Conservation (phyloP, 2,888 invertebrate genomes). For the Cephus runcator region DNA sequence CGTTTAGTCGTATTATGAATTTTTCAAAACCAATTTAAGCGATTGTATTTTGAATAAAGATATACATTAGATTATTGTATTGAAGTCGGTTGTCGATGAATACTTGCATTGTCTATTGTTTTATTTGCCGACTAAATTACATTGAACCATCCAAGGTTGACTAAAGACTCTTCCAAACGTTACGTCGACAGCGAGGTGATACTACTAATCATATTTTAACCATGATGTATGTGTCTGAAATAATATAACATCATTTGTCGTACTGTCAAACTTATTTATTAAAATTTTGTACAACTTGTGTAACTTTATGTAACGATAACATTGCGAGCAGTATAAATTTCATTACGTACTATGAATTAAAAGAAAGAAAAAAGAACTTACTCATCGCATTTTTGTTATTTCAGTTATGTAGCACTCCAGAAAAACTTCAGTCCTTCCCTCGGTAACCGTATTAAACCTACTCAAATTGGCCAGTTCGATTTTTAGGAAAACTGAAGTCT, state of each 20-base stretch:
- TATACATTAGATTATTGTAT: neutral
- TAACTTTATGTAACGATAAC: constrained; percentile 4
- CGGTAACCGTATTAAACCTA: too few species aligned
- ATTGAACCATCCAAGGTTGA: neutral
- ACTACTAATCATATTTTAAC: constrained; percentile 3
- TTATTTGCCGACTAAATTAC: neutral
- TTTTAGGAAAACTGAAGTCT: too few species aligned
- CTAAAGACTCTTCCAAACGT: neutral
- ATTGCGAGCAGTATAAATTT: constrained; percentile 15
- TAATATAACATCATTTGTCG: constrained; percentile 15
- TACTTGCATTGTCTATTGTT: neutral
- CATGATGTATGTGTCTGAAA: constrained; percentile 6
- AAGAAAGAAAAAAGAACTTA: neutral
- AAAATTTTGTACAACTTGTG: neutral
- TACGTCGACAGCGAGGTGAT: neutral
- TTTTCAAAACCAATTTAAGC: neutral
- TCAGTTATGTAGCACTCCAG: neutral
- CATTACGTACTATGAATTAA: constrained; percentile 47
- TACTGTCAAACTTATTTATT: constrained; percentile 15
- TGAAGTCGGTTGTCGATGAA: neutral
- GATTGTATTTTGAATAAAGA: neutral
- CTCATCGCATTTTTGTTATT: neutral
- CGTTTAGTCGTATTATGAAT: neutral
- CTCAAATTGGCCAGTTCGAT: too few species aligned
- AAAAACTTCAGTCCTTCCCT: neutral